Percentiles rank a stretch among this genome's conserved stretches.
These are phyloP conservation scores for Myocastor coypus DNA, from an alignment of 2,113 vertebrate species.

Conservation along the genomic window DNA sequence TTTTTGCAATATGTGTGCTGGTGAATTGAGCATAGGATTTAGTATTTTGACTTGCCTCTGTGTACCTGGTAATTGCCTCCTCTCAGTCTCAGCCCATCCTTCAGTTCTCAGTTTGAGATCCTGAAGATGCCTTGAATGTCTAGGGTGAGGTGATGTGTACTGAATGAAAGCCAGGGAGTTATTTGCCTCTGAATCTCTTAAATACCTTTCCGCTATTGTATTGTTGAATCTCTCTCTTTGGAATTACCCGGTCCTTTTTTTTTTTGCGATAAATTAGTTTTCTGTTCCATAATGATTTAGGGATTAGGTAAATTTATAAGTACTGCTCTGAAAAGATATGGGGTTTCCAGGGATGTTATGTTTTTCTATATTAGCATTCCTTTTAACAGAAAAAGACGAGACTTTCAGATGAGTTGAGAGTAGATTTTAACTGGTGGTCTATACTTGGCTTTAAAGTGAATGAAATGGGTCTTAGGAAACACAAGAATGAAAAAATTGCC, in stretches of 20 bases:
- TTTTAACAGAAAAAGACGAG: constrained; percentile 48
- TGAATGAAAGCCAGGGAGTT: constrained; percentile 42
- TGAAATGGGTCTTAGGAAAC: constrained; percentile 43
- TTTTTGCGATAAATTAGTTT: neutral
- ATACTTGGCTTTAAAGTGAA: constrained; percentile 45
- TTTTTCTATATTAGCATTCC: neutral
- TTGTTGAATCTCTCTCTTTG: constrained; percentile 36
- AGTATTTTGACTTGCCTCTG: neutral
- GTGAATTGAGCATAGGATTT: neutral
- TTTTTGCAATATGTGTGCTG: neutral
- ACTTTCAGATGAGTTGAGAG: neutral
- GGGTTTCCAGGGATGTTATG: neutral
- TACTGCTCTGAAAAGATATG: constrained; percentile 34
- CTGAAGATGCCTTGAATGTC: constrained; percentile 6
- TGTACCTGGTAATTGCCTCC: neutral
- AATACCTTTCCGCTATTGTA: neutral
- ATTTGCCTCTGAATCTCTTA: neutral
- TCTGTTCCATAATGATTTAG: neutral
- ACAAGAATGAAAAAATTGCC: constrained; percentile 56
- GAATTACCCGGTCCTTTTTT: neutral
- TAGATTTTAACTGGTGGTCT: neutral
- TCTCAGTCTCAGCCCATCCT: neutral
- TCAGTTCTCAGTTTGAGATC: constrained; percentile 23
- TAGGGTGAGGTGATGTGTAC: neutral
- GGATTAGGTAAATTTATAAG: neutral